Evolutionary conservation across 92 coral and sea anemone genomes (phyloP).

Genomic region (Phenganax marumi): DNA sequence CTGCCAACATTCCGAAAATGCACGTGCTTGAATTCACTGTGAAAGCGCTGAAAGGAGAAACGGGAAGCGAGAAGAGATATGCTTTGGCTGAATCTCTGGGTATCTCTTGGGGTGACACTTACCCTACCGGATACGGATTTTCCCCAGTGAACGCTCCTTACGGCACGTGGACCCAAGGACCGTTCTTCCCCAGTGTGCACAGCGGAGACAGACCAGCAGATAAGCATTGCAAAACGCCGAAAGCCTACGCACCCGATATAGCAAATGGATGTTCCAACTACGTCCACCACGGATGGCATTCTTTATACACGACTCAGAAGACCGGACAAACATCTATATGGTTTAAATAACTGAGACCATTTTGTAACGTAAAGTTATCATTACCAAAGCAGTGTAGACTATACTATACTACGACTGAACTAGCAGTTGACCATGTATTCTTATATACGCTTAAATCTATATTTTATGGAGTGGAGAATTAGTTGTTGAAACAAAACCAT

Average conservation of each 20-base stretch:
- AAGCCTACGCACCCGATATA: conserved; percentile 74
- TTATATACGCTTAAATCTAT: too few relatives aligned
- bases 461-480: too few relatives aligned
- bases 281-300: conserved; percentile 75
- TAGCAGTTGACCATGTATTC: too few relatives aligned
- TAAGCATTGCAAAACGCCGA: conserved; percentile 43
- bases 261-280: conserved; percentile 63
- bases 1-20: conserved; percentile 75
- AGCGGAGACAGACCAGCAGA: conserved; percentile 68
- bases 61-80: conserved; percentile 67
- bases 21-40: conserved; percentile 76
- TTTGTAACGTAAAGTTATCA: neutral
- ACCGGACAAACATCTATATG: conserved; percentile 93
- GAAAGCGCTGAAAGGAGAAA: conserved; percentile 86
- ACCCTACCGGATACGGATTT: conserved; percentile 90
- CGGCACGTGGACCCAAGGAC: conserved; percentile 61
- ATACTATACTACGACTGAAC: neutral
- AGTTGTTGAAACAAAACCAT: too few relatives aligned
- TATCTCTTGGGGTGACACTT: conserved; percentile 69
- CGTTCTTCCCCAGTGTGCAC: conserved; percentile 91
- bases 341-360: conserved; percentile 65
- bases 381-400: neutral
- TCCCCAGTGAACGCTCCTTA: conserved; percentile 51
- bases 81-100: conserved; percentile 78
- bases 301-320: conserved; percentile 51